These are phyloP conservation scores for Girardinichthys multiradiatus DNA, from an alignment of 2,113 vertebrate genomes.

Conservation along the genomic window DNA sequence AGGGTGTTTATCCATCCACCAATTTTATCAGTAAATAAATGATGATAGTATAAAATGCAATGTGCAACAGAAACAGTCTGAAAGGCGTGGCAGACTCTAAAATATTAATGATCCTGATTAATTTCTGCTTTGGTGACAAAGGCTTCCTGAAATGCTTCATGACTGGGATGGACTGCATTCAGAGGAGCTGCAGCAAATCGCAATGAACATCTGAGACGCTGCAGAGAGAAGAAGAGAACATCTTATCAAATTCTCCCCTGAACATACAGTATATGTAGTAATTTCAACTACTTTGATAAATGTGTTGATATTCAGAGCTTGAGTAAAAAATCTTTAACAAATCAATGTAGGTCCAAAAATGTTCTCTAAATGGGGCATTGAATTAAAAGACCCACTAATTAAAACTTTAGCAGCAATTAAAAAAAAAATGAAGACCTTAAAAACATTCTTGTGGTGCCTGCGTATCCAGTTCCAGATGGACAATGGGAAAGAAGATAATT, in stretches of 20 bases:
- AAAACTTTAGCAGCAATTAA: too few species aligned
- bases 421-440: too few species aligned
- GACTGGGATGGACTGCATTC: conserved; percentile 25
- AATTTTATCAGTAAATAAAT: conserved; percentile 78
- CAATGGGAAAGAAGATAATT: too few species aligned
- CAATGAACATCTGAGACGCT: conserved; percentile 1
- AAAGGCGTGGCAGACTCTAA: conserved; percentile 56
- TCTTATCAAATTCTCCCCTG: not conserved
- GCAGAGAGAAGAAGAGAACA: not conserved
- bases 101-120: conserved; percentile 77
- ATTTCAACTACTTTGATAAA: not conserved
- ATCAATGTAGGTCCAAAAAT: too few species aligned
- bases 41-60: conserved; percentile 69
- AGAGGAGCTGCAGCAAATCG: conserved; percentile 20
- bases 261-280: not conserved
- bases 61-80: conserved; percentile 54
- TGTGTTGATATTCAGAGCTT: not conserved
- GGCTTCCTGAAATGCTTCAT: conserved; percentile 50
- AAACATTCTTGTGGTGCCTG: too few species aligned
- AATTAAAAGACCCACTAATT: too few species aligned
- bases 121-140: conserved; percentile 48
- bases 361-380: too few species aligned
- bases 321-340: too few species aligned
- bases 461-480: too few species aligned
- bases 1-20: conserved; percentile 59